Conservation (phyloP, 2,113 vertebrate genomes). For the Acanthisitta chloris region DNA sequence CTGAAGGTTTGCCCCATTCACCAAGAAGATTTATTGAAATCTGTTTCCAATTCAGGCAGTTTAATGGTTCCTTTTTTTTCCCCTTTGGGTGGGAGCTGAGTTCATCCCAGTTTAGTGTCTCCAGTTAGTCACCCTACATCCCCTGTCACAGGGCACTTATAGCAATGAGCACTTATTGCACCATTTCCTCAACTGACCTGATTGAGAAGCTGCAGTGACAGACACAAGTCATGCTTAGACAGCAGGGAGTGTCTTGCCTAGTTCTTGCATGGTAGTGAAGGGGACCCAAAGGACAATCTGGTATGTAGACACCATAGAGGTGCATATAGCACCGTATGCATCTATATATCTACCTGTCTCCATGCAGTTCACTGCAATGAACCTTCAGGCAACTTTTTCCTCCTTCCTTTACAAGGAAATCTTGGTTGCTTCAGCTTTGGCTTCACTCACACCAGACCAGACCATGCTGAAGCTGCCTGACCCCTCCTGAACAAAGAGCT, state of each 20-base stretch:
- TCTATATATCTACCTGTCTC: rapidly evolving
- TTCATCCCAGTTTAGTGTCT: background rate
- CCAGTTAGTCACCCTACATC: background rate
- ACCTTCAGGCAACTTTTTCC: background rate
- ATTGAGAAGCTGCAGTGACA: background rate
- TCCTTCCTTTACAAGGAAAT: background rate
- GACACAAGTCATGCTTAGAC: background rate
- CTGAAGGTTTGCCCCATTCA: background rate
- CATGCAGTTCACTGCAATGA: background rate
- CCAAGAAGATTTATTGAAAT: background rate
- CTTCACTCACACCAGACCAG: background rate
- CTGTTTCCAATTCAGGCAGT: background rate
- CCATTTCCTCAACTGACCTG: background rate
- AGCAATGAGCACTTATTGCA: background rate
- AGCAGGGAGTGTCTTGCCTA: background rate
- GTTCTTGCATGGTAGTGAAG: background rate
- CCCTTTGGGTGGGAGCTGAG: background rate
- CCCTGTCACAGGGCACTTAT: rapidly evolving
- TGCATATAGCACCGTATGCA: rapidly evolving
- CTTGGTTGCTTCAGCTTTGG: background rate
- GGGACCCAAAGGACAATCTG: background rate
- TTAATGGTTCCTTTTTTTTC: background rate
- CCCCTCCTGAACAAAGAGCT: background rate
- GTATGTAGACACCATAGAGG: background rate
- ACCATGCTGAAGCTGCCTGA: background rate